Evolutionary conservation across 2,113 vertebrate species (phyloP), one percentile per base, ranked within the genome.

Genomic region (Sclerurus mexicanus): DNA sequence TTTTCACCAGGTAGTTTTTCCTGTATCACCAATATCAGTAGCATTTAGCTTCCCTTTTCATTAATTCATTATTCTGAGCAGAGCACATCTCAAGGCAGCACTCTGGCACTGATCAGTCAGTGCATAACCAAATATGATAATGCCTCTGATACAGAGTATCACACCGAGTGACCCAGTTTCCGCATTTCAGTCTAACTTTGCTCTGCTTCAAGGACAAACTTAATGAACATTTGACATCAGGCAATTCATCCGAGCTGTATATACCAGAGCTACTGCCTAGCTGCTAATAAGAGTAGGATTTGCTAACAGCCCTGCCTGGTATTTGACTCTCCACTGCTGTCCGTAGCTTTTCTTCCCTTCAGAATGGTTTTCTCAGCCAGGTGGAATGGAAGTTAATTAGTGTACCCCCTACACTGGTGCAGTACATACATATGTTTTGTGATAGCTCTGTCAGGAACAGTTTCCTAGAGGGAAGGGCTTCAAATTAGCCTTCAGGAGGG

Each of bases 391-490:
- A 83, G 14, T 55, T 50, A 44, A 77, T 76, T 21, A 85, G 50
- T 2, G 42, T 30, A 47, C 35, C 21, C 24, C 35, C 52, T 23
- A 21, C n/a, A 42, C 60, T 56, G 67, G 77, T 87, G 63, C 56
- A 46, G 35, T 15, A 4, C 59, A 23, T 12, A 10, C 40, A 16
- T 71, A 22, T 55, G 47, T 23, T 30, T 27, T 42, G 30, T 7
- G 62, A 30, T 60, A 53, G 76, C 53, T 81, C 76, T 95, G 93
- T 72, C 86, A 91, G 67, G 60, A 76, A 4, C 49, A 39, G 42
- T 27, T 28, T 90, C 85, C 85, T 89, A 3, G n/a, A 88, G 90
- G 81, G 79, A 88, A 96, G 87, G 91, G 87, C 87, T 96, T 69
- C 92, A 87, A 67, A 94, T 86, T 19, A 90, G 62, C 95, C 79